These are phyloP conservation scores for Scylla paramamosain DNA, from an alignment of 1,140 invertebrate genomes.

Conservation along the genomic window DNA sequence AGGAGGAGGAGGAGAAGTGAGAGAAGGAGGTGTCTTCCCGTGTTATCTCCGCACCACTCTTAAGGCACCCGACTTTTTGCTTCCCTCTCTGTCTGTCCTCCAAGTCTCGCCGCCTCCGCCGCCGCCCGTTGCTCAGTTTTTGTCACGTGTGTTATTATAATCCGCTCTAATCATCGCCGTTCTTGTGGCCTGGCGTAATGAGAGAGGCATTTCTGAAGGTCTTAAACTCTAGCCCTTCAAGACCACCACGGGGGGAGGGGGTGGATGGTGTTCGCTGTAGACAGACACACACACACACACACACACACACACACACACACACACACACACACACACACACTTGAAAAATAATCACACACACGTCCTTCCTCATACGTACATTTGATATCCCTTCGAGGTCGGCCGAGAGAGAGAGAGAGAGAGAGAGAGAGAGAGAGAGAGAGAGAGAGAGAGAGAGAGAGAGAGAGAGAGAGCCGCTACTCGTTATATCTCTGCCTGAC, in stretches of 20 bases:
- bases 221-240: not conserved
- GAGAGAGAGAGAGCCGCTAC: slow-evolving; percentile 28
- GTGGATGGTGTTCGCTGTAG: not conserved
- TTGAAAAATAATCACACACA: not conserved
- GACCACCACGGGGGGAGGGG: not conserved
- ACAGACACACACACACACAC: slow-evolving; percentile 39
- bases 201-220: slow-evolving; percentile 21
- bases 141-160: slow-evolving; percentile 47
- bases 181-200: slow-evolving; percentile 18
- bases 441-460: slow-evolving; percentile 42
- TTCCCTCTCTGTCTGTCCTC: not conserved
- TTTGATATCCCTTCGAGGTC: slow-evolving; percentile 8
- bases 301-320: slow-evolving; percentile 27
- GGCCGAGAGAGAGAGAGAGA: not conserved
- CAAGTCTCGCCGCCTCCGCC: not conserved
- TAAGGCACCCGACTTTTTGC: not conserved
- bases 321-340: slow-evolving; percentile 39
- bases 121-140: slow-evolving; percentile 8
- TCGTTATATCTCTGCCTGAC: too few species aligned
- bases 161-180: slow-evolving; percentile 37
- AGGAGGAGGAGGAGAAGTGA: slow-evolving; percentile 4
- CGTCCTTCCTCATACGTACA: slow-evolving; percentile 13
- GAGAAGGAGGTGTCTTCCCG: not conserved
- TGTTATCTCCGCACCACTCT: not conserved
- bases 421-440: slow-evolving; percentile 55